Percentiles rank a stretch among this genome's conserved stretches.
Evolutionary conservation across 2,113 vertebrate species (phyloP).

Genomic region (Mugil cephalus): DNA sequence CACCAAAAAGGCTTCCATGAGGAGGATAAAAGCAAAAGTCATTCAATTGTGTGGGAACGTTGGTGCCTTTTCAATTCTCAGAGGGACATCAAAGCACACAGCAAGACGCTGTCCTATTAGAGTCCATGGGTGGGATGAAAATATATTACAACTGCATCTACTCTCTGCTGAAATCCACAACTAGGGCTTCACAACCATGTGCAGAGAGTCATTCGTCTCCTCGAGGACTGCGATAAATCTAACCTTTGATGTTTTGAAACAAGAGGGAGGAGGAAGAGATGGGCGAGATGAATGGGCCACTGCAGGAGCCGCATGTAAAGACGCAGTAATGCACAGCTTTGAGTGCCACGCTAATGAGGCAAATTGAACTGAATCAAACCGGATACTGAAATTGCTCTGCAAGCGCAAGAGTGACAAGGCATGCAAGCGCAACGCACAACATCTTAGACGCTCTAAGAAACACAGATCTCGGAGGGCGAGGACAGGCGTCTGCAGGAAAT

Average conservation of each 20-base stretch:
- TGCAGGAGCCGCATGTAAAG: constrained; percentile 51
- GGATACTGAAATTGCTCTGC: constrained; percentile 44
- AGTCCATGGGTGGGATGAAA: constrained; percentile 67
- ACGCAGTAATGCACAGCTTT: constrained; percentile 42
- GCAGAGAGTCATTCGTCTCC: constrained; percentile 55
- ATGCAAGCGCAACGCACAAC: constrained; percentile 23
- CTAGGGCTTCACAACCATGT: constrained; percentile 51
- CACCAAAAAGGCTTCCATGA: constrained; percentile 44
- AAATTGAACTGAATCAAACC: constrained; percentile 63
- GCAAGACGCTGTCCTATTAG: constrained; percentile 61
- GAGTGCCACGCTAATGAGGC: constrained; percentile 65
- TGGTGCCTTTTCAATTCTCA: constrained; percentile 56
- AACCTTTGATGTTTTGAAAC: constrained; percentile 72
- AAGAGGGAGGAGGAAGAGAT: constrained; percentile 54
- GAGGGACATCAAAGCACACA: constrained; percentile 73
- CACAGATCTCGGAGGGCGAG: constrained; percentile 6
- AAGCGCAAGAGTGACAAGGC: constrained; percentile 22
- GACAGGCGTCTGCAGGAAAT: neutral
- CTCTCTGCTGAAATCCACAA: constrained; percentile 56
- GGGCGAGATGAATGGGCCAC: constrained; percentile 29
- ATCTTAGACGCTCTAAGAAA: neutral
- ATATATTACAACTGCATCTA: constrained; percentile 58
- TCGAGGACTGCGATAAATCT: constrained; percentile 67
- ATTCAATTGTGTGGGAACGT: constrained; percentile 65
- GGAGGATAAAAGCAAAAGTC: constrained; percentile 55